Evolutionary conservation across 2,113 vertebrate genomes (phyloP), one percentile per base, ranked within the genome.

Genomic region (Notothenia coriiceps): DNA sequence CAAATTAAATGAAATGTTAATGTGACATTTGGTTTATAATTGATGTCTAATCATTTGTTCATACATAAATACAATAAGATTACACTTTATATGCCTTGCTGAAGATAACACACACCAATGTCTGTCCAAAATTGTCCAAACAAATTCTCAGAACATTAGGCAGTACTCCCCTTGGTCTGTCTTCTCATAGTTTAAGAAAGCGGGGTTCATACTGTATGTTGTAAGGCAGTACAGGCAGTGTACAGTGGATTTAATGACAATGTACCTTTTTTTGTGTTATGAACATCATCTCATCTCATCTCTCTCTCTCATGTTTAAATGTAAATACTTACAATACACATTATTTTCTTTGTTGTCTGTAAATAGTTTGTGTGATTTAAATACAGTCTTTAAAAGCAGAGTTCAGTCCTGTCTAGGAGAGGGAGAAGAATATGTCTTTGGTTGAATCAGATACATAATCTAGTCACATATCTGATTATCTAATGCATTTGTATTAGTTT

Each of bases 61-160:
- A 33, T 51, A 25, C 12, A 70, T n/a, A 65, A 73, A 64, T 20
- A 18, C 5, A 46, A 65, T 5, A 29, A 49, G 43, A 63, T 63
- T 3, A 29, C 10, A 65, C 22, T 25, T 10, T 14, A 14, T 9
- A 49, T 51, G 35, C 13, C 35, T 47, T 29, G 49, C 33, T 72
- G 46, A 22, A 60, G 54, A 44, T 76, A 61, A 66, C 40, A 54
- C 15, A 61, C 51, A 71, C n/a, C 70, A 79, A 70, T 22, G 14
- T 44, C 29, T 20, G 2, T 74, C 40, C 43, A 73, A 40, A 20
- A 29, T 29, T 4, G 10, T 52, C 17, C 25, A 1, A 14, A 6
- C 52, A 40, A 7, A 35, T 33, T 33, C 44, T 59, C 56, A 14
- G 35, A 15, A 2, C 43, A 57, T 40, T 57, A 77, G 57, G 29